A percentile compares a stretch with the other conserved stretches of the same genome.
phyloP scores from a whole-genome alignment of 1,140 invertebrate genomes.

The Apis cerana region DNA sequence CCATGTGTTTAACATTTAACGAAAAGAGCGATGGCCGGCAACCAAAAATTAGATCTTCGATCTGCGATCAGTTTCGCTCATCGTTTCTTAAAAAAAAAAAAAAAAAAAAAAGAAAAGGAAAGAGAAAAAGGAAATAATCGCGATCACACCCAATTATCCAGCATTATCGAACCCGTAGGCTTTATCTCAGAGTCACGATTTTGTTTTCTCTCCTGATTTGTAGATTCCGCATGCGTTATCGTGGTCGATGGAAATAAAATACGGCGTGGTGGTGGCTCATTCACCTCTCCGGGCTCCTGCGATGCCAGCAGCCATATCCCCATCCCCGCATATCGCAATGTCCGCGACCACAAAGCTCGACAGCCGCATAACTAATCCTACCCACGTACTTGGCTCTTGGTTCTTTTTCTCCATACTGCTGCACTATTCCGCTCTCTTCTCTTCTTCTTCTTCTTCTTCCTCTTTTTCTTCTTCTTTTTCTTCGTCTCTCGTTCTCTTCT shows the following conservation, averaged over 20 bases:
- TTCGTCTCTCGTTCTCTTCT: slow-evolving; percentile 13
- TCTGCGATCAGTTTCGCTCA: not conserved
- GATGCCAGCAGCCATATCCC: slow-evolving; percentile 43
- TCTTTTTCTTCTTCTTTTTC: slow-evolving; percentile 1
- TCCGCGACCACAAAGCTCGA: slow-evolving; percentile 32
- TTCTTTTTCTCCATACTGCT: slow-evolving; percentile 10
- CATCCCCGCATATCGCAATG: slow-evolving; percentile 30
- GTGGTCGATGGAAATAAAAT: slow-evolving; percentile 81
- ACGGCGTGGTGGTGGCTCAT: slow-evolving; percentile 77
- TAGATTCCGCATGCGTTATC: slow-evolving; percentile 82
- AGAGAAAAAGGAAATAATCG: not conserved
- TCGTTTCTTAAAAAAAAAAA: not conserved
- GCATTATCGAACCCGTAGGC: slow-evolving; percentile 28
- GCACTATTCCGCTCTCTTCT: slow-evolving; percentile 36
- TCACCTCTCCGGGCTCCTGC: slow-evolving; percentile 37
- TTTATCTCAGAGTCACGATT: slow-evolving; percentile 41
- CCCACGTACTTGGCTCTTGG: slow-evolving; percentile 41
- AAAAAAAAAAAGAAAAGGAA: not conserved
- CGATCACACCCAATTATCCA: not conserved
- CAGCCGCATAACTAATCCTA: slow-evolving; percentile 44
- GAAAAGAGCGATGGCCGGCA: too few species aligned
- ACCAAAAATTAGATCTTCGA: too few species aligned
- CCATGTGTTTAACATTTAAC: too few species aligned
- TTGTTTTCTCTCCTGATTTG: slow-evolving; percentile 77
- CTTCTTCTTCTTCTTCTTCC: slow-evolving; percentile 21